phyloP scores from a whole-genome alignment of 2,113 vertebrate species.

The Hyla sarda region DNA sequence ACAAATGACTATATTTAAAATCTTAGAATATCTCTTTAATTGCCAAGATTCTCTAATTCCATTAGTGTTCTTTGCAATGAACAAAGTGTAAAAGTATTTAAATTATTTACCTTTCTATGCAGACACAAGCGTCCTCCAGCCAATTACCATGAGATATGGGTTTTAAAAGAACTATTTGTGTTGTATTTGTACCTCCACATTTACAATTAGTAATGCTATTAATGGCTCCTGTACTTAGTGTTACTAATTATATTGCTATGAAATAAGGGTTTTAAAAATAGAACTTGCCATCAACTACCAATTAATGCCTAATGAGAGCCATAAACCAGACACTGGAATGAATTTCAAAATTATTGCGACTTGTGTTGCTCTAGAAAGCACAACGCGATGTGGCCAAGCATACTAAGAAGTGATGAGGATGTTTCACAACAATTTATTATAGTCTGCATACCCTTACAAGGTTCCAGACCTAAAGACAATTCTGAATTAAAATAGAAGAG shows the following conservation, averaged over 20 bases:
- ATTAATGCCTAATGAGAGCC: conserved; percentile 86
- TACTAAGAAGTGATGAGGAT: conserved; percentile 64
- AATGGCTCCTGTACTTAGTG: conserved; percentile 86
- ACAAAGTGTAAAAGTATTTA: conserved; percentile 68
- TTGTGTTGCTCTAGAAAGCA: conserved; percentile 70
- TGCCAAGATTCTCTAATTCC: conserved; percentile 59
- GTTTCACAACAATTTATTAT: conserved; percentile 58
- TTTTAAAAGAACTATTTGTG: conserved; percentile 80
- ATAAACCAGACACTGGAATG: conserved; percentile 85
- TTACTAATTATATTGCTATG: conserved; percentile 87
- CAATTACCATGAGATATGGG: conserved; percentile 83
- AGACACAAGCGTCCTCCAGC: conserved; percentile 76
- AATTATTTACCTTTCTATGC: conserved; percentile 84
- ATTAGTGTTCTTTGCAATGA: conserved; percentile 58
- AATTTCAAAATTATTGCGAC: conserved; percentile 81
- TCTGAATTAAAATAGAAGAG: background rate
- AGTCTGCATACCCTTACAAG: background rate
- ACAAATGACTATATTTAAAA: conserved; percentile 59
- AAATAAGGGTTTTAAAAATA: conserved; percentile 86
- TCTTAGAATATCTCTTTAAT: conserved; percentile 51
- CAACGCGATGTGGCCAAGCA: conserved; percentile 67
- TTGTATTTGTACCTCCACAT: conserved; percentile 80
- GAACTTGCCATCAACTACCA: conserved; percentile 85
- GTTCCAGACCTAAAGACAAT: background rate
- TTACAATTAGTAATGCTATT: conserved; percentile 87